These are phyloP conservation scores for Pseudachorutes palmiensis DNA, from an alignment of 1,140 invertebrate species.

Conservation along the genomic window DNA sequence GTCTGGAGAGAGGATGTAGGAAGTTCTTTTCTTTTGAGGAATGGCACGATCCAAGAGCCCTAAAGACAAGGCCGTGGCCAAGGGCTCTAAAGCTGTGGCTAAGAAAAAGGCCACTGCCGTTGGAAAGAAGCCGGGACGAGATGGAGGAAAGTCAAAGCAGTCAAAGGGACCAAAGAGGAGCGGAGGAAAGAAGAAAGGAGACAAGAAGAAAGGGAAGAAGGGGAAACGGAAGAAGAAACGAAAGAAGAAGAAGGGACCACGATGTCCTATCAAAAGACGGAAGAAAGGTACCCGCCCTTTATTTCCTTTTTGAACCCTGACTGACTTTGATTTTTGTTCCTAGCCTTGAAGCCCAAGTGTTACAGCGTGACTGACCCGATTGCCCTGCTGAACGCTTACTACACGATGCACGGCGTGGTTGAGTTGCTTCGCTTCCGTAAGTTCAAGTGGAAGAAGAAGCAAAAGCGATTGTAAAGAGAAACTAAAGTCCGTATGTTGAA, in stretches of 20 bases:
- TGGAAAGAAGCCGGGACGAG: no score
- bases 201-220: constrained; percentile 22
- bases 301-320: background rate
- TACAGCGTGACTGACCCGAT: constrained; percentile 14
- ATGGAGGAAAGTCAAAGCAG: no score
- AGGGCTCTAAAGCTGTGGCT: constrained; percentile 4
- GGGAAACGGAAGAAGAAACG: constrained; percentile 25
- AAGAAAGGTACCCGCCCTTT: constrained; percentile 26
- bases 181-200: constrained; percentile 7
- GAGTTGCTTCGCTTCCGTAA: constrained; percentile 30
- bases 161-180: background rate
- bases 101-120: background rate
- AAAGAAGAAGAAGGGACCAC: constrained; percentile 30
- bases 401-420: constrained; percentile 25
- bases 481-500: no score
- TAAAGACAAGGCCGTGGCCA: no score
- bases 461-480: no score
- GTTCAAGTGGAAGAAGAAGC: constrained; percentile 34
- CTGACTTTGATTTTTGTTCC: background rate
- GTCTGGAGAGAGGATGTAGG: background rate
- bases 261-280: constrained; percentile 34
- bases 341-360: constrained; percentile 31
- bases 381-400: constrained; percentile 30
- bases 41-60: background rate
- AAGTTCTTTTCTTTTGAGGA: background rate